These are phyloP conservation scores for Tetragonula clypearis DNA, from an alignment of 1,140 invertebrate genomes.

Conservation along the genomic window DNA sequence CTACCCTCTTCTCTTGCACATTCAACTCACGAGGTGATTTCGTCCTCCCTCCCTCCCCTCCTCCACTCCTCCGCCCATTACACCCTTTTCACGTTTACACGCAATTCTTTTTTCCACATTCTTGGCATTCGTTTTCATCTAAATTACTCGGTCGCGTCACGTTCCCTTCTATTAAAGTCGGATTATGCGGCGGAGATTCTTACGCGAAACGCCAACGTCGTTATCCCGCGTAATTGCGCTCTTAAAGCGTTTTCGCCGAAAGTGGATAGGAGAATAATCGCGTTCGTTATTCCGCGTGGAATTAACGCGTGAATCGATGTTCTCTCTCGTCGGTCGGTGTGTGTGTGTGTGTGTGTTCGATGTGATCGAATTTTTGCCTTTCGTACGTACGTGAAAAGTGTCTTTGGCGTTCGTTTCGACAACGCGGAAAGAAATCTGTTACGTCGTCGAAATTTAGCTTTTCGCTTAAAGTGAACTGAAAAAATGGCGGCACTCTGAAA, in stretches of 20 bases:
- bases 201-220: background rate
- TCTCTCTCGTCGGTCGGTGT: background rate
- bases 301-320: background rate
- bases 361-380: background rate
- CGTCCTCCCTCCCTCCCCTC: too few relatives aligned
- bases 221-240: background rate
- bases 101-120: background rate
- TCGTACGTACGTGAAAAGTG: too few relatives aligned
- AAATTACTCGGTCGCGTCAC: background rate
- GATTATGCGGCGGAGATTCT: background rate
- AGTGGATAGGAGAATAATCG: background rate
- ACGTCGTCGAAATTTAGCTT: too few relatives aligned
- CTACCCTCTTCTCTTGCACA: too few relatives aligned
- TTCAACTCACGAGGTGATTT: too few relatives aligned
- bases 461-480: too few relatives aligned
- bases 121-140: background rate
- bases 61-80: background rate
- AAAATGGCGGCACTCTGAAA: too few relatives aligned
- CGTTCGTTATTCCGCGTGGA: background rate
- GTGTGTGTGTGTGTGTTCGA: background rate
- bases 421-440: too few relatives aligned
- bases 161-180: background rate
- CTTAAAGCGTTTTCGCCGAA: background rate
- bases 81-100: background rate
- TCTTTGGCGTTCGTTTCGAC: too few relatives aligned